Base-by-base conservation (phyloP, 30 jellyfish, hydroid and myxozoan genomes). In the Euphysa ruthae region DNA sequence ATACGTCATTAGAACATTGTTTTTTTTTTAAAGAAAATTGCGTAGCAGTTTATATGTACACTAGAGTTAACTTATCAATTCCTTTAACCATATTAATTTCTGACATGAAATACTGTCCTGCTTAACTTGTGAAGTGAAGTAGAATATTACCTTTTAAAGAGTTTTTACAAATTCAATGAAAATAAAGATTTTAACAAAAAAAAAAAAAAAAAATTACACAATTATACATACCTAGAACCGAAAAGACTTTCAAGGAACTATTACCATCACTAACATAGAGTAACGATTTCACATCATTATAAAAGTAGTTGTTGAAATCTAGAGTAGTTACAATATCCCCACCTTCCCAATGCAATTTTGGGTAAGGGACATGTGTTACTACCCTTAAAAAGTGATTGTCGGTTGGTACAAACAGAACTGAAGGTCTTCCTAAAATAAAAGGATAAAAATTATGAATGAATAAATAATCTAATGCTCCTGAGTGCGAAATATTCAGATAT, bases 351-450 rank as follows among this genome's bases (percentile, higher is more conserved):
- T 46, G 28, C 60, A 46, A 8, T n/a, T n/a, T n/a, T n/a, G 60
- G 6, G 23, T 4, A 46, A 46, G 5, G 42, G 4, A 6, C 43
- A 18, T 24, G 19, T 16, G 70, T 19, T 6, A 56, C 16, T 30
- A 19, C 7, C 35, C 22, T 4, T 43, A 56, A n/a, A n/a, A n/a
- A n/a, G 13, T 56, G 22, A 18, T 56, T 56, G 27, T 61, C 85
- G 8, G 63, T 70, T 3, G 94, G 93, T 31, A 82, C 28, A 14
- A 82, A 23, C 0, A 82, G 21, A 28, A 52, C 13, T 12, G 79
- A 79, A 8, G 84, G 78, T 28, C 49, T 55, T 35, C 94, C 94
- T 82, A 24, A 43, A 72, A n/a, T n/a, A n/a, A n/a, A 70, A n/a
- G 14, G 15, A 15, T 7, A 21, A 21, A 3, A 70, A 54, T 22